These are phyloP conservation scores for Nematostella vectensis DNA, from an alignment of 92 coral and sea anemone species.

Conservation along the genomic window DNA sequence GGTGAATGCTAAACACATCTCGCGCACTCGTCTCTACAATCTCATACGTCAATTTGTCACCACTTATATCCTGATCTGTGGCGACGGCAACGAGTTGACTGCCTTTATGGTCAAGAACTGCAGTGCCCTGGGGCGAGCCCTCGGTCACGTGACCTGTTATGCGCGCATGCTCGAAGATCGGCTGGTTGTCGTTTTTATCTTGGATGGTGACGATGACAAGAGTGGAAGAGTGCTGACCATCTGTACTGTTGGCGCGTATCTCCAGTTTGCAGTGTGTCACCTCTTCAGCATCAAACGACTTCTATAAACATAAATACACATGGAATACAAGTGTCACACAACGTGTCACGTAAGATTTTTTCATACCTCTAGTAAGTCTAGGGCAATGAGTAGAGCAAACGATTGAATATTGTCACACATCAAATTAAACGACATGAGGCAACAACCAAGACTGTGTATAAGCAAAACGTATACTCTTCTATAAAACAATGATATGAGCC, in stretches of 20 bases:
- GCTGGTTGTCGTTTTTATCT: constrained; percentile 81
- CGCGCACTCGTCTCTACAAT: constrained; percentile 59
- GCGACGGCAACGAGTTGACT: constrained; percentile 65
- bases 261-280: constrained; percentile 58
- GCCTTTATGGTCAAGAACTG: constrained; percentile 51
- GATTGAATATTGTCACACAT: too few relatives aligned
- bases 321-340: background rate
- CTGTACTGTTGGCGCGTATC: constrained; percentile 59
- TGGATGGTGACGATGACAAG: constrained; percentile 48
- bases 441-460: too few relatives aligned
- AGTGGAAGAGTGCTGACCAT: constrained; percentile 51
- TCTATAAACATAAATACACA: constrained; percentile 36
- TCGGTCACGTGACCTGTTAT: constrained; percentile 71
- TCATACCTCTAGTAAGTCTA: too few relatives aligned
- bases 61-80: constrained; percentile 58
- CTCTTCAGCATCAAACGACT: constrained; percentile 70
- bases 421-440: too few relatives aligned
- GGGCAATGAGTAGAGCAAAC: too few relatives aligned
- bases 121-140: constrained; percentile 45
- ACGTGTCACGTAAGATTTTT: background rate
- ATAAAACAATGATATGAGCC: too few relatives aligned
- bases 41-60: constrained; percentile 57
- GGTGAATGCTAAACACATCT: constrained; percentile 48
- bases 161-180: constrained; percentile 37
- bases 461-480: too few relatives aligned